phyloP scores from a whole-genome alignment of 2,113 vertebrate species.

The Mesitornis unicolor region DNA sequence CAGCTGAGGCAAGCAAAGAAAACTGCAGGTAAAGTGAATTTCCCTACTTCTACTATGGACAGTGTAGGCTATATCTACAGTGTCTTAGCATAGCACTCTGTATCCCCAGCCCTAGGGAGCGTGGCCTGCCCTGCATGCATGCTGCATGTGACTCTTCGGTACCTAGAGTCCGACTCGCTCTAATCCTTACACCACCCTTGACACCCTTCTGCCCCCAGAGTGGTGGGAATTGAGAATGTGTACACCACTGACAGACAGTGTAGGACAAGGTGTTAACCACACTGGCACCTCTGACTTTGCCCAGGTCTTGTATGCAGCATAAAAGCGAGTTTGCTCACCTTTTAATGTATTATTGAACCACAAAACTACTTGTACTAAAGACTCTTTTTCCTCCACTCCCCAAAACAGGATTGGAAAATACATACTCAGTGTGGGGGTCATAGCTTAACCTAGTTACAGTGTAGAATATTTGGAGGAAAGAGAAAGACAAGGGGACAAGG shows the following conservation, averaged over 20 bases:
- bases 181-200: neutral
- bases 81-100: neutral
- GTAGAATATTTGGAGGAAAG: neutral
- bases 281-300: neutral
- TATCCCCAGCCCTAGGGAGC: neutral
- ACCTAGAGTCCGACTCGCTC: neutral
- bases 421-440: fast-evolving
- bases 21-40: neutral
- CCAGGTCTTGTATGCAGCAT: neutral
- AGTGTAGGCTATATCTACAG: neutral
- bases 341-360: neutral
- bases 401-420: neutral
- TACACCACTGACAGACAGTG: neutral
- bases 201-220: neutral
- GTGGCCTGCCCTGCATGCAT: neutral
- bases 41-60: neutral
- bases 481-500: neutral
- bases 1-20: neutral
- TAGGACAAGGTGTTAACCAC: too few species aligned
- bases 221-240: neutral
- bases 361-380: neutral
- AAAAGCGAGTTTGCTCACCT: neutral
- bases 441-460: neutral
- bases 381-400: neutral
- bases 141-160: neutral